phyloP scores from a whole-genome alignment of 2,113 vertebrate species.

The Centropus bengalensis region DNA sequence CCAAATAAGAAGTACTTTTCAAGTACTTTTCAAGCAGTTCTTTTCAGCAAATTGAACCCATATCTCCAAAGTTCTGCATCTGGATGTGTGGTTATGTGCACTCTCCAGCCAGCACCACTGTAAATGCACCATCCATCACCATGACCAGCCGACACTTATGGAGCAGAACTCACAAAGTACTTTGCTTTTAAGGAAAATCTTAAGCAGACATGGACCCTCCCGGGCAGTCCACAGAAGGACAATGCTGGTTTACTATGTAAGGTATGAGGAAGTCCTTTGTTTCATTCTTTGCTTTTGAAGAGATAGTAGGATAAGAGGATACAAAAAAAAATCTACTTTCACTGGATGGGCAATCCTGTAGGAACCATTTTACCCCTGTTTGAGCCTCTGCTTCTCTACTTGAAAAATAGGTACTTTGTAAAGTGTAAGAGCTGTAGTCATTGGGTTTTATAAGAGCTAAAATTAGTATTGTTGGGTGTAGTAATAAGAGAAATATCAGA shows the following conservation, averaged over 20 bases:
- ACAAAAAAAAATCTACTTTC: neutral
- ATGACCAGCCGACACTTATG: rapidly evolving
- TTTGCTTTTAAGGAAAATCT: neutral
- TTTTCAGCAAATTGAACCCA: neutral
- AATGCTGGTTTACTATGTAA: neutral
- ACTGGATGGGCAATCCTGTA: neutral
- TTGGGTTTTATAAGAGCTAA: neutral
- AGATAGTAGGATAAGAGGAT: neutral
- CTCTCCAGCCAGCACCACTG: neutral
- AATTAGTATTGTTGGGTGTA: neutral
- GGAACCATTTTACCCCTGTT: neutral
- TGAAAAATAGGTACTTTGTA: neutral
- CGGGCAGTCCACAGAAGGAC: neutral
- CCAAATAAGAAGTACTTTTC: neutral
- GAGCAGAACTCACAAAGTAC: neutral
- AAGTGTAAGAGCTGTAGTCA: neutral
- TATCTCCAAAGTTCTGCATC: rapidly evolving
- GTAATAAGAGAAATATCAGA: neutral
- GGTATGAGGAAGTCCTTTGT: neutral
- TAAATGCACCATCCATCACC: neutral
- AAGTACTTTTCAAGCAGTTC: neutral
- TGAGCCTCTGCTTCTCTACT: neutral
- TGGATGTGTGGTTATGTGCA: rapidly evolving
- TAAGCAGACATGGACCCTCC: rapidly evolving
- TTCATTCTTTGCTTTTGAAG: neutral